Evolutionary conservation across 2,113 vertebrate species (phyloP), one percentile per base, ranked within the genome.

Genomic region (Oxygymnocypris stewartii): DNA sequence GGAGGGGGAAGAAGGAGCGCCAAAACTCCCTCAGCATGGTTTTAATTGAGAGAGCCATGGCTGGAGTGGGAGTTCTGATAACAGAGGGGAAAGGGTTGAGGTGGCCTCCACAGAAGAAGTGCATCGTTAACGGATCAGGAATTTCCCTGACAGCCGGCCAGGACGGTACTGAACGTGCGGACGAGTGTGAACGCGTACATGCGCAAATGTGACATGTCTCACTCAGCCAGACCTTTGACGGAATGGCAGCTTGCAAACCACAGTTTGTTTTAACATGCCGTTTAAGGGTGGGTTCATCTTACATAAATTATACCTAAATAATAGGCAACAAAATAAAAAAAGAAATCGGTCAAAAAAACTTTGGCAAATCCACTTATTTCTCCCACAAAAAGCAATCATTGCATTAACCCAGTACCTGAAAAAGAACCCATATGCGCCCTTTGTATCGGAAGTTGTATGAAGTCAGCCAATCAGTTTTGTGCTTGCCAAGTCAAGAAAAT

Each of bases 31-130:
- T 37, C 42, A 47, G 54, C 42, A 5, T 12, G 44, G 35, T 44
- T 20, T 59, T 83, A 18, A 88, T 84, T 85, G 87, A 89, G 37
- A 84, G 87, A 87, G 83, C 61, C 49, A 81, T 47, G 47, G 18
- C 85, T 82, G 86, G 81, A 16, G n/a, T 83, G 86, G 84, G 84
- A 90, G 69, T 80, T 51, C 44, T 83, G 63, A 87, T 87, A 83
- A 82, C 84, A 82, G 73, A 82, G 57, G 69, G 44, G 8, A 71
- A 82, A 82, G 44, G 63, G 81, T 71, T 82, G 81, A 82, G 44
- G 81, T 82, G 81, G 81, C 44, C 81, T 82, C 81, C 65, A 37
- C 31, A 74, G 12, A 73, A 84, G 47, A 57, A 75, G 67, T 28
- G 69, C 69, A 73, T 84, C 82, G 59, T 84, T 84, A 84, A 74